Base-by-base conservation (phyloP, 2,797 vertebrate species). In the Scyliorhinus canicula region DNA sequence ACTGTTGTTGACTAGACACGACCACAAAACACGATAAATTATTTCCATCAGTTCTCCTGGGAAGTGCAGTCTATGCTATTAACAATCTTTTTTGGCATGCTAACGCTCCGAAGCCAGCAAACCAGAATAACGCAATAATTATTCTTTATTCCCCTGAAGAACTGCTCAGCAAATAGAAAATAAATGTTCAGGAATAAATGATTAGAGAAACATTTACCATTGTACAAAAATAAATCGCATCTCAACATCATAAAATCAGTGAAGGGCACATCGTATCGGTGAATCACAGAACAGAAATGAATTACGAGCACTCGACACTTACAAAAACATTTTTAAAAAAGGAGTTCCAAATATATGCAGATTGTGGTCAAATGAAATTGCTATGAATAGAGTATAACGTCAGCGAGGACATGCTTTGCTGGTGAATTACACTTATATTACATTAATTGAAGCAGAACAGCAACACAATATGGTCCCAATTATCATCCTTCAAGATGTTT, bases 141-240 rank as follows among this genome's bases (percentile, higher is more conserved):
- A 88, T 88, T n/a, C 77, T 82, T 82, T 82, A 44, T 82, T 82
- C 77, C 57, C 57, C 7, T 50, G 28, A 69, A 93, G 93, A 93
- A 52, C 65, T 71, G 47, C 67, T 69, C 47, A 50, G 16, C 65
- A 52, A 50, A 93, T 71, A 8, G 44, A 71, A 93, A 93, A 57
- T 93, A 93, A 93, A 93, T 71, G 12, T 71, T 69, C 47, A 71
- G 67, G 50, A 71, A 69, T 93, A 52, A 52, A 71, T 71, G 93
- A 50, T 93, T 65, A 71, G 28, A 71, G 24, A 71, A 71, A 67
- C 44, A 93, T 44, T 93, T 52, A 52, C 93, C 12, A 71, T 71
- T 52, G 50, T 71, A 93, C 44, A 71, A 47, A 71, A 28, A 52
- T 71, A 52, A 71, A 93, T 50, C 24, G 7, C 26, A 47, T 52